Base-by-base conservation (phyloP, 2,888 invertebrate genomes). In the Xestia c-nigrum region DNA sequence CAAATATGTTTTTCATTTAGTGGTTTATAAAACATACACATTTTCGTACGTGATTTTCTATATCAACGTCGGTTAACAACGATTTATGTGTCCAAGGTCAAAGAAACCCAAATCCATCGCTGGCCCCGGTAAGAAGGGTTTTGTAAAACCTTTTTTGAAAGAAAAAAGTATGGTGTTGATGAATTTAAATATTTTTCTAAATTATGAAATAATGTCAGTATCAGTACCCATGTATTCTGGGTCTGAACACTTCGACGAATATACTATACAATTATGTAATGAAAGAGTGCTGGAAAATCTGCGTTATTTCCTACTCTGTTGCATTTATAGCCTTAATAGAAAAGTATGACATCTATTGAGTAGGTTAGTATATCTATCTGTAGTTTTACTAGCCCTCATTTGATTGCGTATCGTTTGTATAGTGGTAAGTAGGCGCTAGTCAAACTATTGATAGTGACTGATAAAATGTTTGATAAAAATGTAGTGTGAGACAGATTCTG, bases 131-230 rank as follows among this genome's bases (percentile, higher is more conserved):
- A 87, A 84, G 84, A 77, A 79, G 77, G 76, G 83, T 74, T 83
- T 83, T 86, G 85, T 91, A 90, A 90, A 91, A 89, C 70, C 80
- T 89, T 90, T 89, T 88, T 89, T 84, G 79, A 67, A 84, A 75
- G 67, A 77, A 74, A 70, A 63, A 72, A 79, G 71, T 75, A 67
- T 50, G 64, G 70, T 85, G 80, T 87, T 85, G 73, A 78, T 47
- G 72, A 71, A 83, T 88, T 78, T 84, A 84, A 85, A 72, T 74
- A 40, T 71, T 66, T 68, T 21, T 16, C 19, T 59, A 66, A 64
- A 24, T 81, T 69, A 70, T 31, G 19, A 63, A 21, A 63, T 40
- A n/a, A 43, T n/a, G 12, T 64, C n/a, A 16, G 43, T 14, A 40
- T 64, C 6, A 43, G 1, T 12, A 21, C 38, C 47, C 66, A 63